Conservation (phyloP, 2,888 invertebrate species). For the Lithosia quadra region DNA sequence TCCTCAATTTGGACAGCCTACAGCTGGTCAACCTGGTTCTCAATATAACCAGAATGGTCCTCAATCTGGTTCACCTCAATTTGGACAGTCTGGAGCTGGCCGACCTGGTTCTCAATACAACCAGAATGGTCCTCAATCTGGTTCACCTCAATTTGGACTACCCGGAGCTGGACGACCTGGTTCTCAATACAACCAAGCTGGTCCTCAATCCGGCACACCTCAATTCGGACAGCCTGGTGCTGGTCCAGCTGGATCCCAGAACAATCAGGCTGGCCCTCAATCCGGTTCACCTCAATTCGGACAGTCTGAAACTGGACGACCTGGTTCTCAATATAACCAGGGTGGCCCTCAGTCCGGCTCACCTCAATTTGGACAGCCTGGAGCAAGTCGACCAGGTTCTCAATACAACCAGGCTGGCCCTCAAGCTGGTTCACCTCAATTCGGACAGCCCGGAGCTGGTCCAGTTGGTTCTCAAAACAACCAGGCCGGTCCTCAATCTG, state of each 20-base stretch:
- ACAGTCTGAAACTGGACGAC: constrained; percentile 30
- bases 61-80: neutral
- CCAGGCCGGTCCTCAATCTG: constrained; percentile 36
- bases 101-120: neutral
- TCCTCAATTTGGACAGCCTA: neutral
- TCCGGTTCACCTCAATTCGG: neutral
- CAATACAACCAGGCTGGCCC: neutral
- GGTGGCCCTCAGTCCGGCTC: constrained; percentile 26
- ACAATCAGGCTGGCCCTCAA: too few species aligned
- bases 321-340: constrained; percentile 51
- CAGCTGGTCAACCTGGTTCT: constrained; percentile 38
- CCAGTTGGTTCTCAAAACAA: constrained; percentile 48
- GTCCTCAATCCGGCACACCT: constrained; percentile 3
- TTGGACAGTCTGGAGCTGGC: neutral
- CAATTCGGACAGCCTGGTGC: constrained; percentile 3
- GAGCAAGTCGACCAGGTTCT: neutral
- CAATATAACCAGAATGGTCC: constrained; percentile 25
- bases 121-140: neutral
- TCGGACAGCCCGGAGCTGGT: constrained; percentile 25
- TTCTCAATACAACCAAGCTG: neutral
- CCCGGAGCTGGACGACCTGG: constrained; percentile 36
- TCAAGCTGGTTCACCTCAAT: neutral
- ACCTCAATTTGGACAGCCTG: neutral
- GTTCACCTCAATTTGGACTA: constrained; percentile 30
- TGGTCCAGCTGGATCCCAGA: neutral